phyloP scores from a whole-genome alignment of 2,113 vertebrate species.

The Antennarius striatus region DNA sequence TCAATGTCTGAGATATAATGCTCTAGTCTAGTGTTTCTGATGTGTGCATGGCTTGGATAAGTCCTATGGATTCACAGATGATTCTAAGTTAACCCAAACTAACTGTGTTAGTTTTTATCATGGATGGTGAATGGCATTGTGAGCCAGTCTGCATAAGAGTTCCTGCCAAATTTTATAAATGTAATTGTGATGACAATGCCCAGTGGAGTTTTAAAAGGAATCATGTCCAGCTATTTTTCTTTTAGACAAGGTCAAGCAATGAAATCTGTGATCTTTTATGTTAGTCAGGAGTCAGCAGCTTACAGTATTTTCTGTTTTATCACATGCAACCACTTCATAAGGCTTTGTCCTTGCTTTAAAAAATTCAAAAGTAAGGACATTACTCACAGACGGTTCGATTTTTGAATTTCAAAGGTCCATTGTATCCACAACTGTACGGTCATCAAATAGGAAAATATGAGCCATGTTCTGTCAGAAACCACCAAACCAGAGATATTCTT shows the following conservation, averaged over 20 bases:
- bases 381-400: slow-evolving; percentile 13
- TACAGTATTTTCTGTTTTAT: slow-evolving; percentile 8
- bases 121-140: slow-evolving; percentile 9
- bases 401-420: slow-evolving; percentile 14
- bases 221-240: background rate
- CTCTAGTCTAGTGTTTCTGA: slow-evolving; percentile 1
- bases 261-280: slow-evolving; percentile 7
- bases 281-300: slow-evolving; percentile 24
- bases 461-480: too few species aligned
- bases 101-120: slow-evolving; percentile 20
- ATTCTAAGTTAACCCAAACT: slow-evolving; percentile 9
- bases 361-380: background rate
- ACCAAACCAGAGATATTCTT: too few species aligned
- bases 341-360: background rate
- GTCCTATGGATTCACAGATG: slow-evolving; percentile 18
- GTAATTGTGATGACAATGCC: slow-evolving; percentile 25
- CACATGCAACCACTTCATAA: background rate
- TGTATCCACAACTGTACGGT: background rate
- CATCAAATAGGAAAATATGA: too few species aligned
- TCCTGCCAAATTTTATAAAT: slow-evolving; percentile 27
- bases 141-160: slow-evolving; percentile 3
- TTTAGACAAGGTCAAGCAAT: too few species aligned
- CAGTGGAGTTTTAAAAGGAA: slow-evolving; percentile 6
- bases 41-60: background rate
- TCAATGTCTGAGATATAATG: background rate